These are phyloP conservation scores for Diadegma fenestrale DNA, from an alignment of 2,888 invertebrate species.

Conservation along the genomic window DNA sequence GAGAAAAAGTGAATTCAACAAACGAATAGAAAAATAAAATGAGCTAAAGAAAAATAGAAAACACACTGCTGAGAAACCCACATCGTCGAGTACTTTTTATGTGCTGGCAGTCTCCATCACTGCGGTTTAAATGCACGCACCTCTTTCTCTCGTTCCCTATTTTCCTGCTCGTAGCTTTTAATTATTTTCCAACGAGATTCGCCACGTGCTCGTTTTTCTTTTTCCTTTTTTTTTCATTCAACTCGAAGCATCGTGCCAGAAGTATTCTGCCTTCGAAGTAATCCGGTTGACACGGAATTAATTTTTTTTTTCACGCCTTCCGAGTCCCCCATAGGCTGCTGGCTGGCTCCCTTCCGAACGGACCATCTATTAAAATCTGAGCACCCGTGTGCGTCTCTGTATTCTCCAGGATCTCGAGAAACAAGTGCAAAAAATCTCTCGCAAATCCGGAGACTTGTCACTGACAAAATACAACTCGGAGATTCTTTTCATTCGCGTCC, in stretches of 20 bases:
- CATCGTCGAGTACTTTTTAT: constrained; percentile 43
- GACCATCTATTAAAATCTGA: not conserved
- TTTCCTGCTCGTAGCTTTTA: constrained; percentile 60
- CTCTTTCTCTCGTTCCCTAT: constrained; percentile 27
- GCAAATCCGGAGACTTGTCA: constrained; percentile 46
- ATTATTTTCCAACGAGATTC: constrained; percentile 67
- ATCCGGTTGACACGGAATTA: constrained; percentile 58
- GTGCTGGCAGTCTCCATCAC: constrained; percentile 34
- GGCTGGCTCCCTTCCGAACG: not conserved
- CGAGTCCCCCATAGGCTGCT: not conserved
- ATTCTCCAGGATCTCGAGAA: not conserved
- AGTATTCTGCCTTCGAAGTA: constrained; percentile 14
- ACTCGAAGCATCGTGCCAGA: constrained; percentile 17
- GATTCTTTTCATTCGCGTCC: constrained; percentile 41
- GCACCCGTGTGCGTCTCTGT: not conserved
- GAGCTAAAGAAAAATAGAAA: constrained; percentile 30
- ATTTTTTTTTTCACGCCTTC: constrained; percentile 33
- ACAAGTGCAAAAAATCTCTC: constrained; percentile 26
- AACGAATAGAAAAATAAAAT: constrained; percentile 42
- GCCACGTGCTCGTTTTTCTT: constrained; percentile 4
- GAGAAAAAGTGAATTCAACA: constrained; percentile 62
- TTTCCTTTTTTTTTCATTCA: not conserved
- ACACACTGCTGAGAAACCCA: constrained; percentile 57
- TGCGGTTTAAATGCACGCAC: constrained; percentile 53
- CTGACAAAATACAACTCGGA: constrained; percentile 21